A percentile compares a stretch with the other conserved stretches of the same genome.
Conservation (phyloP, 2,113 vertebrate species). For the Mormyrus iriodes region DNA sequence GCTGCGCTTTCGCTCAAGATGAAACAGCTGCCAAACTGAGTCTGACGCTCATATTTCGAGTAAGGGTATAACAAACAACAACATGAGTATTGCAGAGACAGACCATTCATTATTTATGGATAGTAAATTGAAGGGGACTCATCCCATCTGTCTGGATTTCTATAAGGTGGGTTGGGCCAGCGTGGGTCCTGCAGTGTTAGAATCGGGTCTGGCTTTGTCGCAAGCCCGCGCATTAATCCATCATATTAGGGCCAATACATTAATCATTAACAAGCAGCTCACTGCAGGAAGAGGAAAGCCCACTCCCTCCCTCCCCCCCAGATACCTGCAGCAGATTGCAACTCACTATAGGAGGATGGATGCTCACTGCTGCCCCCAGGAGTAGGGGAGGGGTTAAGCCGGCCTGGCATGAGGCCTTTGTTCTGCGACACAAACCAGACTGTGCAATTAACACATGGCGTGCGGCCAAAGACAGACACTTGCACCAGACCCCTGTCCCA, state of each 20-base stretch:
- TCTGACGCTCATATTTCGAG: neutral
- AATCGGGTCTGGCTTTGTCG: neutral
- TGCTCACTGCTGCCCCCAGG: neutral
- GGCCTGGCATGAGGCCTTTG: neutral
- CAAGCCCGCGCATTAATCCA: conserved; percentile 3
- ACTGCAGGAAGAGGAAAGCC: neutral
- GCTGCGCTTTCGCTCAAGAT: neutral
- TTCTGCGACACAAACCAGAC: neutral
- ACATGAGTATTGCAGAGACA: neutral
- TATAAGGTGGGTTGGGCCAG: neutral
- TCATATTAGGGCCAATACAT: neutral
- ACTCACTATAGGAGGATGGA: neutral
- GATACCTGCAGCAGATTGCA: neutral
- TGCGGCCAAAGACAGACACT: neutral
- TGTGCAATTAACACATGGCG: neutral
- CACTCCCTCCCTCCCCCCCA: neutral
- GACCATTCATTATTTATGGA: conserved; percentile 12
- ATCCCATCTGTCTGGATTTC: neutral
- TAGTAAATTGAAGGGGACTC: conserved; percentile 7
- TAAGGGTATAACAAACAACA: neutral
- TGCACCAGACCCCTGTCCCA: neutral
- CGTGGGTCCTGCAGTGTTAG: neutral
- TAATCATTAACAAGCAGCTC: conserved; percentile 9
- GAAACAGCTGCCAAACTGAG: neutral
- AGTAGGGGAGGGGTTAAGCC: neutral